These are phyloP conservation scores for Orthosia incerta DNA, from an alignment of 2,888 invertebrate genomes.

Conservation along the genomic window DNA sequence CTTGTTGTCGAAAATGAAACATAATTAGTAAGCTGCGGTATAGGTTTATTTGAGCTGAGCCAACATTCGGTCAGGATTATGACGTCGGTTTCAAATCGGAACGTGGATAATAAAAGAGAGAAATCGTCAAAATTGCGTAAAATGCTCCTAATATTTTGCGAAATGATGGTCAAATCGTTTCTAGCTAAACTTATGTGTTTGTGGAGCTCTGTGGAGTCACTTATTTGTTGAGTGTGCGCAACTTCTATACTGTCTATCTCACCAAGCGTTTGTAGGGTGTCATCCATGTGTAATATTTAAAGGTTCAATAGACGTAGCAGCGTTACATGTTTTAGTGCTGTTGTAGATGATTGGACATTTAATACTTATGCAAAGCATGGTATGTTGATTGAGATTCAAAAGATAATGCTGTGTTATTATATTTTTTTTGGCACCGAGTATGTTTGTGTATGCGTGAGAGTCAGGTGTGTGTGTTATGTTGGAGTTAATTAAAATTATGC, in stretches of 20 bases:
- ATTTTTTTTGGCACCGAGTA: too few species aligned
- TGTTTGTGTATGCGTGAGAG: too few species aligned
- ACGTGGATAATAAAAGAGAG: background rate
- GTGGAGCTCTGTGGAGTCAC: background rate
- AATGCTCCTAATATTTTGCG: conserved; percentile 6
- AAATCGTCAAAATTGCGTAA: conserved; percentile 3
- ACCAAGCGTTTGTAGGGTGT: conserved; percentile 2
- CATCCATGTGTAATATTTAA: background rate
- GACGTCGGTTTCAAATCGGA: background rate
- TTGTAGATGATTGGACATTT: too few species aligned
- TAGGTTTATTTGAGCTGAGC: background rate
- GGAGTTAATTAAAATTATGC: too few species aligned
- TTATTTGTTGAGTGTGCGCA: background rate
- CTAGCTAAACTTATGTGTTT: background rate
- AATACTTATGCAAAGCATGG: too few species aligned
- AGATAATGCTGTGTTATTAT: too few species aligned
- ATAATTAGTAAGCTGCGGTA: background rate
- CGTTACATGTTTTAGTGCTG: too few species aligned
- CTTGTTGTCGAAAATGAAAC: background rate
- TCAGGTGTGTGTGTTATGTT: too few species aligned
- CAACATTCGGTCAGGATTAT: background rate
- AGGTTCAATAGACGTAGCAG: too few species aligned
- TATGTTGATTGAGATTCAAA: too few species aligned
- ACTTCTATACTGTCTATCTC: conserved; percentile 9
- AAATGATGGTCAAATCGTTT: conserved; percentile 10